These are phyloP conservation scores for Xestia xanthographa DNA, from an alignment of 2,888 invertebrate species.

Conservation along the genomic window DNA sequence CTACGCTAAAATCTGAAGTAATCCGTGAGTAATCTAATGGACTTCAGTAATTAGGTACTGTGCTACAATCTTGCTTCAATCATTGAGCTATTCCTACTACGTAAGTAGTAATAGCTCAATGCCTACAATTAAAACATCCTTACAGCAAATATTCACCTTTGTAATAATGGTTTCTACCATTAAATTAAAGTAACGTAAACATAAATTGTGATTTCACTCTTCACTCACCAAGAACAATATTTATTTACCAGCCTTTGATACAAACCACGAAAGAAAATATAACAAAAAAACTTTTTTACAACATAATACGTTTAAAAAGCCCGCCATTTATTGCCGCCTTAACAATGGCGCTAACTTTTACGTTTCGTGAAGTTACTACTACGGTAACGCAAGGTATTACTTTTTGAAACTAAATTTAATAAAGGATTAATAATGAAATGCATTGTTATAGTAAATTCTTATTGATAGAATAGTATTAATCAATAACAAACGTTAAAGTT, in stretches of 20 bases:
- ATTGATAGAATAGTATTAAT: not conserved
- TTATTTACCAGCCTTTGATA: not conserved
- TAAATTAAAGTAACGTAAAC: not conserved
- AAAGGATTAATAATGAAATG: not conserved
- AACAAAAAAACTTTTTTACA: not conserved
- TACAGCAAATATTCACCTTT: not conserved
- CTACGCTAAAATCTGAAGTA: not conserved
- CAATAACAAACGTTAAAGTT: not conserved
- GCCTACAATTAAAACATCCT: not conserved
- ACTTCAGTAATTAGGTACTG: no score
- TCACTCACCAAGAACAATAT: not conserved
- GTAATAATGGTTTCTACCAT: not conserved
- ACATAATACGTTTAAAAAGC: conserved; percentile 22
- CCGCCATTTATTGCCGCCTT: conserved; percentile 35
- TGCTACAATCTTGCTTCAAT: not conserved
- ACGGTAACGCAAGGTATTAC: no score
- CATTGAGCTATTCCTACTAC: no score
- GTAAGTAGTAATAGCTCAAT: no score
- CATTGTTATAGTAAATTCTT: not conserved
- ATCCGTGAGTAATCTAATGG: not conserved
- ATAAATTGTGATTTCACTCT: not conserved
- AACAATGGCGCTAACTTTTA: not conserved
- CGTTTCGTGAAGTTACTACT: conserved; percentile 20
- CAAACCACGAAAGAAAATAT: not conserved
- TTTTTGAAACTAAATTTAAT: not conserved